A percentile compares a stretch with the other conserved stretches of the same genome.
phyloP scores from a whole-genome alignment of 2,888 invertebrate species.

The Nephrocerus scutellatus region DNA sequence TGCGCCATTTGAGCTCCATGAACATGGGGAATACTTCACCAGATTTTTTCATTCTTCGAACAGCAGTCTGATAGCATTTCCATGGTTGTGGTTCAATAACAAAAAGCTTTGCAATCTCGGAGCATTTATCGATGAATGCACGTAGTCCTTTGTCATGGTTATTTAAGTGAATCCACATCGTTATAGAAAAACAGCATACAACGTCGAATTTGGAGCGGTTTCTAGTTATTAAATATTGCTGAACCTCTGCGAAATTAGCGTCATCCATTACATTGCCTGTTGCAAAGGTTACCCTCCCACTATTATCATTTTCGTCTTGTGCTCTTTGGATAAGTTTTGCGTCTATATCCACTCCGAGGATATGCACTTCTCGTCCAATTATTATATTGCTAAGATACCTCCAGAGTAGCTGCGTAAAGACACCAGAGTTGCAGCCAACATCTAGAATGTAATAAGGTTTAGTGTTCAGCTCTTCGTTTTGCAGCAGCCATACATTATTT shows the following conservation, averaged over 20 bases:
- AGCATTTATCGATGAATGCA: conserved; percentile 56
- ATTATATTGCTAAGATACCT: conserved; percentile 45
- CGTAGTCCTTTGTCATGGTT: conserved; percentile 67
- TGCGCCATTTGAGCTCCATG: conserved; percentile 54
- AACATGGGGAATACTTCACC: conserved; percentile 55
- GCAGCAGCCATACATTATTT: conserved; percentile 46
- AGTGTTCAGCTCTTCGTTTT: background rate
- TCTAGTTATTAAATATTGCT: conserved; percentile 48
- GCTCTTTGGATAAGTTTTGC: conserved; percentile 62
- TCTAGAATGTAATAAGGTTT: conserved; percentile 51
- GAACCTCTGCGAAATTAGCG: conserved; percentile 42
- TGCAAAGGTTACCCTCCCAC: conserved; percentile 51
- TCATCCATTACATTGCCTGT: conserved; percentile 56
- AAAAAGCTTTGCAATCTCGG: conserved; percentile 51
- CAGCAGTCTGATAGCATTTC: conserved; percentile 74
- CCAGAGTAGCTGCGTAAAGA: conserved; percentile 58
- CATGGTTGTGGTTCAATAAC: conserved; percentile 79
- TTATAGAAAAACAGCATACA: conserved; percentile 73
- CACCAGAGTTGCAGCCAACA: conserved; percentile 66
- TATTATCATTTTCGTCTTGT: conserved; percentile 48
- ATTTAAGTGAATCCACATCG: conserved; percentile 89
- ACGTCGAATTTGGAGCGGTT: conserved; percentile 55
- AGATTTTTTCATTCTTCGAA: conserved; percentile 61
- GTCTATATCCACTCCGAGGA: conserved; percentile 71
- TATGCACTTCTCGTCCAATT: conserved; percentile 23